Evolutionary conservation across 2,888 invertebrate species (phyloP).

Genomic region (Nephrotoma flavescens): DNA sequence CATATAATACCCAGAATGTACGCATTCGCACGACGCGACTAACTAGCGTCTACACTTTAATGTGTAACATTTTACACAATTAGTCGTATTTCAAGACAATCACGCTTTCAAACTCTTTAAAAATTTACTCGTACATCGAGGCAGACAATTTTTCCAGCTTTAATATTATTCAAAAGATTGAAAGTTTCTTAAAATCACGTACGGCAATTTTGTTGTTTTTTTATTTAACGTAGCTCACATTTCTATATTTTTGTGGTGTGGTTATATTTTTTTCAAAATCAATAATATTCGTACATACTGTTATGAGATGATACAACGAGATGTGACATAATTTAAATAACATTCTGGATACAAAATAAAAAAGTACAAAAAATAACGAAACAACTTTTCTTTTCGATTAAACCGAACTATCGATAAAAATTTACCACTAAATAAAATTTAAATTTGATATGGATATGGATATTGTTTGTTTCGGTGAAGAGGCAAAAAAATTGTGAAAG

Average conservation of each 20-base stretch:
- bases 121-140: neutral
- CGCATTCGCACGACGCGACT: neutral
- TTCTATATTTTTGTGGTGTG: neutral
- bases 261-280: neutral
- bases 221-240: neutral
- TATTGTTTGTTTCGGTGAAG: neutral
- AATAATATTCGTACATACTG: neutral
- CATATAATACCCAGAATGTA: neutral
- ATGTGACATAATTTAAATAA: neutral
- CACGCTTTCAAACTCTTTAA: neutral
- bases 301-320: neutral
- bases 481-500: neutral
- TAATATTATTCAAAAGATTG: neutral
- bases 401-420: neutral
- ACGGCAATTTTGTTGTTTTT: neutral
- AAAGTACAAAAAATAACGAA: neutral
- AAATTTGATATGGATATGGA: neutral
- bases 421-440: neutral
- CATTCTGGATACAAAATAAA: neutral
- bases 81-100: neutral
- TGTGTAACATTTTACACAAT: neutral
- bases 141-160: neutral
- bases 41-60: neutral
- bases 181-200: neutral
- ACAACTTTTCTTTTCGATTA: neutral